Conservation (phyloP, 1,140 invertebrate species). For the Achatina immaculata region DNA sequence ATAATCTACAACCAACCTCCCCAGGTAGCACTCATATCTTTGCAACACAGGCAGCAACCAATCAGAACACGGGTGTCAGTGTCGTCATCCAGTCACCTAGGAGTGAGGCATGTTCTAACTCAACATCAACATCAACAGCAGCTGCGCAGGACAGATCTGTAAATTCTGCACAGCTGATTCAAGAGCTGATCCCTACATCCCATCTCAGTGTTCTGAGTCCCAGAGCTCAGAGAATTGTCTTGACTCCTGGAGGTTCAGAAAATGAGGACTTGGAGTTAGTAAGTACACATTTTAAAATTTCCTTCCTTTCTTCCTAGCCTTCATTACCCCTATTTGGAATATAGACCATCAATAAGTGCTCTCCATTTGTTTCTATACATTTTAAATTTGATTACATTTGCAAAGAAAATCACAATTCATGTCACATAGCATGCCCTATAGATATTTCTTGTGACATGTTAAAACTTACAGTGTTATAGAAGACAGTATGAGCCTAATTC, state of each 20-base stretch:
- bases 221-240: slow-evolving; percentile 26
- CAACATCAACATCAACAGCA: background rate
- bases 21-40: slow-evolving; percentile 45
- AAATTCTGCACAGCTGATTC: background rate
- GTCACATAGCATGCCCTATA: too few relatives aligned
- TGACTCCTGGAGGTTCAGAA: slow-evolving; percentile 11
- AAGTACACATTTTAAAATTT: slow-evolving; percentile 35
- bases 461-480: too few relatives aligned
- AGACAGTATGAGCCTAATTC: too few relatives aligned
- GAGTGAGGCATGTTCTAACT: slow-evolving; percentile 11
- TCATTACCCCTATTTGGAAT: too few relatives aligned
- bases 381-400: too few relatives aligned
- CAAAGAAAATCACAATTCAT: too few relatives aligned
- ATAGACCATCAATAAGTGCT: too few relatives aligned
- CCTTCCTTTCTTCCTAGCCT: too few relatives aligned
- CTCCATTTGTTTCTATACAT: too few relatives aligned
- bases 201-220: slow-evolving; percentile 31
- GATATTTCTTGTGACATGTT: too few relatives aligned
- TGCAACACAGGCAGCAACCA: background rate
- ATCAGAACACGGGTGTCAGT: background rate
- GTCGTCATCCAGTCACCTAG: background rate
- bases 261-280: slow-evolving; percentile 46
- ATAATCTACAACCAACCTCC: background rate
- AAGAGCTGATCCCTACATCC: slow-evolving; percentile 2
- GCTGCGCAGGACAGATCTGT: background rate